Percentiles rank a stretch among this genome's conserved stretches.
Evolutionary conservation across 1,140 invertebrate genomes (phyloP).

Genomic region (Meloidogyne floridensis): DNA sequence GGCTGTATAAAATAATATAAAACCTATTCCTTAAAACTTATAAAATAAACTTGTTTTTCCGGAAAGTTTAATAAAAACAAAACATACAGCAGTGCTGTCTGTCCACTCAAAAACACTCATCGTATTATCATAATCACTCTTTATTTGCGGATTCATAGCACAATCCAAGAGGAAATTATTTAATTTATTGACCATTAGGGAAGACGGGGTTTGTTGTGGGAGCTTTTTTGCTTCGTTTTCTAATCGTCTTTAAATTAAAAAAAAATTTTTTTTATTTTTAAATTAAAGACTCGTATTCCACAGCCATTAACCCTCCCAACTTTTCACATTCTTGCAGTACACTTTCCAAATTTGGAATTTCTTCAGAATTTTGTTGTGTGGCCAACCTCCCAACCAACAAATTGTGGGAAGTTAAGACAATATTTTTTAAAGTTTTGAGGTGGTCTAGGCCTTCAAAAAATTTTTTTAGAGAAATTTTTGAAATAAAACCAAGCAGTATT

Average conservation of each 20-base stretch:
- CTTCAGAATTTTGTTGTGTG: neutral
- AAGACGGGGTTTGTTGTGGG: constrained; percentile 29
- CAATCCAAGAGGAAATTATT: constrained; percentile 33
- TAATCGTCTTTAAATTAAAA: constrained; percentile 32
- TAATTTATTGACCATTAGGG: constrained; percentile 26
- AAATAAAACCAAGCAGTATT: neutral
- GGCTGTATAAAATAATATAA: neutral
- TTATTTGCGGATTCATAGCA: constrained; percentile 24
- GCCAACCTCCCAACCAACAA: constrained; percentile 3
- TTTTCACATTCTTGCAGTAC: constrained; percentile 20
- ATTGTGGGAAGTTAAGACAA: constrained; percentile 10
- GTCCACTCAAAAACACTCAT: constrained; percentile 38
- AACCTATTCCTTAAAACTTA: neutral
- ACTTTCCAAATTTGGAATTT: constrained; percentile 12
- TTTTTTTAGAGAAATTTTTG: constrained; percentile 22
- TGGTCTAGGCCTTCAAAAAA: constrained; percentile 11
- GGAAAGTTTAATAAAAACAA: neutral
- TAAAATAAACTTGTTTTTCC: neutral
- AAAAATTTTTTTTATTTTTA: neutral
- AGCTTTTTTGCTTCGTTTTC: constrained; percentile 31
- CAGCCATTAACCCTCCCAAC: constrained; percentile 23
- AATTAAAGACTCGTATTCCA: constrained; percentile 26
- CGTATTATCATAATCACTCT: constrained; percentile 18
- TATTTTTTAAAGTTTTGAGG: constrained; percentile 9
- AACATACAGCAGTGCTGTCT: constrained; percentile 25